Conservation (phyloP, 2,113 vertebrate genomes). For the Rhineura floridana region DNA sequence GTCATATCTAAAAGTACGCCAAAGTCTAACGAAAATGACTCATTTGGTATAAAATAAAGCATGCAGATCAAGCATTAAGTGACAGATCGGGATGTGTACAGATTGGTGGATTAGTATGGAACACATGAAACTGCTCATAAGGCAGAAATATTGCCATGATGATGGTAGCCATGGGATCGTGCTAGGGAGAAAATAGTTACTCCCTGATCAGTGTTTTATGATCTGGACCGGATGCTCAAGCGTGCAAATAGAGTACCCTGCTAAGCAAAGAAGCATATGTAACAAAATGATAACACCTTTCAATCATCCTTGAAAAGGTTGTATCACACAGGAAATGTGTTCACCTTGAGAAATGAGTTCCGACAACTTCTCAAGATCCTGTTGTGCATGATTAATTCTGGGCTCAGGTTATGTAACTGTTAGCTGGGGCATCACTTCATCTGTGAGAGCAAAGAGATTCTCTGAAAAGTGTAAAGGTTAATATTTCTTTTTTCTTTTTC, state of each 20-base stretch:
- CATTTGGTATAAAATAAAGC: neutral
- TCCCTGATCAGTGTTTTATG: slow-evolving; percentile 20
- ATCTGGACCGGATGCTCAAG: slow-evolving; percentile 29
- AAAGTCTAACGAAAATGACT: neutral
- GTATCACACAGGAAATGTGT: slow-evolving; percentile 37
- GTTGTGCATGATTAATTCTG: slow-evolving; percentile 53
- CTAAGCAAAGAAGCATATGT: slow-evolving; percentile 55
- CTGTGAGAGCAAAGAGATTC: slow-evolving; percentile 25
- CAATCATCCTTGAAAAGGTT: slow-evolving; percentile 47
- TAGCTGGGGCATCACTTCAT: slow-evolving; percentile 50
- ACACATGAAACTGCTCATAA: neutral
- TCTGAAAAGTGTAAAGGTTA: neutral
- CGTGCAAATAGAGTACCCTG: slow-evolving; percentile 34
- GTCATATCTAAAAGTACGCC: neutral
- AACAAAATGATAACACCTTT: slow-evolving; percentile 60
- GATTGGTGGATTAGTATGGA: neutral
- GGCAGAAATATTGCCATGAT: neutral
- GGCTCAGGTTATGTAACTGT: slow-evolving; percentile 51
- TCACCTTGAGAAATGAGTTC: slow-evolving; percentile 46
- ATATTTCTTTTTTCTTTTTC: slow-evolving; percentile 20
- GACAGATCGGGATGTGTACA: neutral
- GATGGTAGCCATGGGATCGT: neutral
- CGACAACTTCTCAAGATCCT: slow-evolving; percentile 57
- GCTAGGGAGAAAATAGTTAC: slow-evolving; percentile 8
- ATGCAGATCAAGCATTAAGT: neutral